Percentiles rank a stretch among this genome's conserved stretches.
phyloP scores from a whole-genome alignment of 2,797 vertebrate genomes.

The Mormyrops attenuatus region DNA sequence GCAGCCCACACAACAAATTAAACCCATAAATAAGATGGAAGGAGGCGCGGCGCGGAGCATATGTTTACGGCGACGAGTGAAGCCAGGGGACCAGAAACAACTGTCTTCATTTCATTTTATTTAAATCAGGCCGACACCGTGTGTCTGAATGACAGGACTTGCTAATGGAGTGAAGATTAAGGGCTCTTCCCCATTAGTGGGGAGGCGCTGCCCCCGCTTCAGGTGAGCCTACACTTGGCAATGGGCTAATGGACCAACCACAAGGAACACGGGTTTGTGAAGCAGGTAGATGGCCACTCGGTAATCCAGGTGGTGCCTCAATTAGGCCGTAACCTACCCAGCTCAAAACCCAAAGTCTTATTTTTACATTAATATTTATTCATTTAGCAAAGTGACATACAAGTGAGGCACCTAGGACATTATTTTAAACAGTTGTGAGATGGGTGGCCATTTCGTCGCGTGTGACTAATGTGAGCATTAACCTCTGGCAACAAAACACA shows the following conservation, averaged over 20 bases:
- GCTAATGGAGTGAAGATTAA: conserved; percentile 95
- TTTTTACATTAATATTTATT: background rate
- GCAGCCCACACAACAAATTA: conserved; percentile 99
- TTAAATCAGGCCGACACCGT: conserved; percentile 98
- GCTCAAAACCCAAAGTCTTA: background rate
- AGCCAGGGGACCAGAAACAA: conserved; percentile 99
- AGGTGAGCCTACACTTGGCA: conserved; percentile 42
- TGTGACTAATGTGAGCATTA: background rate
- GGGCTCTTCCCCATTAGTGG: conserved; percentile 86
- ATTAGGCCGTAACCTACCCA: background rate
- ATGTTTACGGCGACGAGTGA: conserved; percentile 99
- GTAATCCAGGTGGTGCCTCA: background rate
- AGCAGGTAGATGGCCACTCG: background rate
- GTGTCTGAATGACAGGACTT: conserved; percentile 98
- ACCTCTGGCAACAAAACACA: background rate
- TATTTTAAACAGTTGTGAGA: background rate
- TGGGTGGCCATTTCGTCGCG: background rate
- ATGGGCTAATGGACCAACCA: conserved; percentile 28
- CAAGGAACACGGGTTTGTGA: conserved; percentile 16
- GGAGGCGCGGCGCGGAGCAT: conserved; percentile 98
- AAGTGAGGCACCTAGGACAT: background rate
- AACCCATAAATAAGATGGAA: conserved; percentile 99
- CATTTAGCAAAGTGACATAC: background rate
- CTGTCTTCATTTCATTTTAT: conserved; percentile 99
- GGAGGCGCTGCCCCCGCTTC: conserved; percentile 72